phyloP scores from a whole-genome alignment of 2,113 vertebrate genomes.

The Machaerirhynchus nigripectus region DNA sequence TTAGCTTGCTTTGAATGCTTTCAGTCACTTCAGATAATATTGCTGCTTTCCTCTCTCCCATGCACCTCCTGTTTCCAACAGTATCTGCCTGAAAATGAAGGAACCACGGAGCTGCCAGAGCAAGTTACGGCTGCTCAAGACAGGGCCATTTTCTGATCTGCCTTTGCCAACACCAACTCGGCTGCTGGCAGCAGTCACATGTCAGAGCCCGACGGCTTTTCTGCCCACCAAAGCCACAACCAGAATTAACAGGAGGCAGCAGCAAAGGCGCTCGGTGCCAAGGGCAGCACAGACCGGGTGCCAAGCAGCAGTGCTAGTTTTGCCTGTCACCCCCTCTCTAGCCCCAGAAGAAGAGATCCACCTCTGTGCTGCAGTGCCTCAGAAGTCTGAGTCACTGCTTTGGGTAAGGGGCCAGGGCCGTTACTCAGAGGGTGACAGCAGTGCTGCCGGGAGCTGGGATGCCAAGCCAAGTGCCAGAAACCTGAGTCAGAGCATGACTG shows the following conservation, averaged over 20 bases:
- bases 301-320: background rate
- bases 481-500: constrained; percentile 14
- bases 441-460: background rate
- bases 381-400: constrained; percentile 6
- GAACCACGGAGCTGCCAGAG: background rate
- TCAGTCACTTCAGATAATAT: background rate
- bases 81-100: background rate
- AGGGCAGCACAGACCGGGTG: background rate
- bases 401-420: background rate
- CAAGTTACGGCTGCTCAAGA: background rate
- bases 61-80: background rate
- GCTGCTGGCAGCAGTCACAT: background rate
- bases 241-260: background rate
- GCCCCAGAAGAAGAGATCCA: background rate
- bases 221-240: background rate
- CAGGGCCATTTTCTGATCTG: background rate
- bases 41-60: background rate
- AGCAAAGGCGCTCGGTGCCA: fast-evolving
- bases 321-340: background rate
- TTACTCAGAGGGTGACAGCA: constrained; percentile 55
- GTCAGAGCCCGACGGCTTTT: background rate
- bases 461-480: constrained; percentile 4
- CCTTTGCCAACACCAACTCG: background rate
- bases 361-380: background rate
- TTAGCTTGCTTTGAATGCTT: background rate